Percentiles rank a stretch among this genome's conserved stretches.
These are phyloP conservation scores for Nothoprocta pentlandii DNA, from an alignment of 2,113 vertebrate genomes.

Conservation along the genomic window DNA sequence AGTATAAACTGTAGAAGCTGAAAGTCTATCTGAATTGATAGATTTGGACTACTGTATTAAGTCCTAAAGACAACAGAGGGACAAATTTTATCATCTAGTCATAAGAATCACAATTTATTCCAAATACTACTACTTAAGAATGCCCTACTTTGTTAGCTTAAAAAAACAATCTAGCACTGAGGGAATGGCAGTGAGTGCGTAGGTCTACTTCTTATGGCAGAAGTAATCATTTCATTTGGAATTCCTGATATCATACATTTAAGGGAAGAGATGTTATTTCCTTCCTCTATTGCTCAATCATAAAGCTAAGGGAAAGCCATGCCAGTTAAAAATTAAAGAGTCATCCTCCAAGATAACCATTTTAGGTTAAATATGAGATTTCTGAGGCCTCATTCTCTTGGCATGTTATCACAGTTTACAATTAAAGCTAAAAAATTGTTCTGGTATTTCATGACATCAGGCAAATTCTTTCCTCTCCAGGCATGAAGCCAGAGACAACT, in stretches of 20 bases:
- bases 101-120: neutral
- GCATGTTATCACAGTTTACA: conserved; percentile 81
- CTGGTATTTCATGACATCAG: conserved; percentile 88
- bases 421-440: conserved; percentile 81
- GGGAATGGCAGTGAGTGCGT: neutral
- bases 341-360: conserved; percentile 70
- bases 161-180: neutral
- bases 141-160: neutral
- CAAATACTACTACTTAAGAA: neutral
- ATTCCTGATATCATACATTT: neutral
- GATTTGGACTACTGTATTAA: neutral
- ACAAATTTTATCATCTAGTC: neutral
- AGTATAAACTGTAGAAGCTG: neutral
- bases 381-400: conserved; percentile 76
- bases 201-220: neutral
- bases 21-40: neutral
- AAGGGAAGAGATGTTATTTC: neutral
- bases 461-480: conserved; percentile 82
- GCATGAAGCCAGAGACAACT: conserved; percentile 78
- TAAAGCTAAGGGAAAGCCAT: conserved; percentile 26
- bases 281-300: conserved; percentile 44
- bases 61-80: neutral
- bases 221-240: neutral
- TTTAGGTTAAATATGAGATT: conserved; percentile 81
- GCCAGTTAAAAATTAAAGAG: neutral